Evolutionary conservation across 2,888 invertebrate species (phyloP), one percentile per base, ranked within the genome.

Genomic region (Acrobasis suavella): DNA sequence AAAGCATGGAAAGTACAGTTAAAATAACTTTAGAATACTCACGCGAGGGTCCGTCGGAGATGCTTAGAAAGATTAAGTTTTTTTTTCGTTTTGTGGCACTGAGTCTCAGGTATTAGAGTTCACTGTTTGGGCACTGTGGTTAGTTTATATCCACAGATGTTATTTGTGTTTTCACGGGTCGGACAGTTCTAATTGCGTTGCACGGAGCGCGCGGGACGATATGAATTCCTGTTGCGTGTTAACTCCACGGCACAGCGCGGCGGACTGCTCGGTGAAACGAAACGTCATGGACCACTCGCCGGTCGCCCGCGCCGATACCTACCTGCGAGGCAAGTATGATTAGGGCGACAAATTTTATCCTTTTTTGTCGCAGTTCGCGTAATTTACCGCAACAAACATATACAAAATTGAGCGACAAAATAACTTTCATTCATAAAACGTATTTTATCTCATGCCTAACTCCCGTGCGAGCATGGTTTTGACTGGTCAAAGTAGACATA

Each of bases 1-100:
- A 80, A 78, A 80, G 79, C 80, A 83, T 83, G 81, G 82, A 84
- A 86, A 84, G 86, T 87, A 90, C 90, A 87, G 89, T 89, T 89
- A 89, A 83, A 82, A 85, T 83, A 83, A 82, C 81, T 84, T 81
- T 76, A 81, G 79, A 82, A 83, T 88, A 89, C 89, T 89, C 83
- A 90, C 90, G 81, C 81, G 74, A 74, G 68, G 71, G 77, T 78
- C 80, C 81, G 78, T 76, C 69, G 67, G 72, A 75, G 80, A 78
- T 79, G 79, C 73, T 80, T 80, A 80, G 81, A 80, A 69, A 79
- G 76, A 80, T 82, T 72, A 71, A 68, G 71, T 72, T 75, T 77
- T 72, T 75, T 72, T 67, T 55, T 62, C 68, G 71, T 76, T 73
- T 73, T 74, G 69, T 67, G 58, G 69, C 81, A 82, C 80, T 77